A percentile compares a stretch with the other conserved stretches of the same genome.
Conservation (phyloP, 2,797 vertebrate species). For the Iguana delicatissima region DNA sequence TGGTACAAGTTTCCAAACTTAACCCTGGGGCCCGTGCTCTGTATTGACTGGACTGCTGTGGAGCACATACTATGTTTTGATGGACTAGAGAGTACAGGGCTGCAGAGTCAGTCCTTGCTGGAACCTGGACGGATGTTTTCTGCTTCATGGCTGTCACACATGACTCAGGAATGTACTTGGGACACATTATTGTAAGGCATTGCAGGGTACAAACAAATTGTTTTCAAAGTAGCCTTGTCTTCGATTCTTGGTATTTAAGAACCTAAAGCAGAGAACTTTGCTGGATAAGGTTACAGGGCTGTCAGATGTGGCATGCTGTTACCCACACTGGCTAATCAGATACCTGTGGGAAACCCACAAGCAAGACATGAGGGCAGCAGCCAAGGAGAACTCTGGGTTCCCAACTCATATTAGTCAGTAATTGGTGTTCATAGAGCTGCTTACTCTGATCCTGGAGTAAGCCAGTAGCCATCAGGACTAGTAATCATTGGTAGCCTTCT, state of each 20-base stretch:
- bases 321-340: no score
- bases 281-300: not conserved
- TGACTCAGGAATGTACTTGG: not conserved
- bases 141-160: not conserved
- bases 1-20: not conserved
- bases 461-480: not conserved
- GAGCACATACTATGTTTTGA: not conserved
- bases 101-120: not conserved
- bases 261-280: not conserved
- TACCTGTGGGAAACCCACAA: no score
- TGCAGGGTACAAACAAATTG: not conserved
- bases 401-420: not conserved
- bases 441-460: not conserved
- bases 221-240: not conserved
- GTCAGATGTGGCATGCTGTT: not conserved
- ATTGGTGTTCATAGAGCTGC: not conserved
- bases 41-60: not conserved
- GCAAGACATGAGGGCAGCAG: not conserved
- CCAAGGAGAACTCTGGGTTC: not conserved
- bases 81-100: not conserved
- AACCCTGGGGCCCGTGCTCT: no score
- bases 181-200: not conserved
- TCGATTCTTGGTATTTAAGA: not conserved
- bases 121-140: not conserved
- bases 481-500: not conserved